phyloP scores from a whole-genome alignment of 2,797 vertebrate species.

The Bradypodion pumilum region DNA sequence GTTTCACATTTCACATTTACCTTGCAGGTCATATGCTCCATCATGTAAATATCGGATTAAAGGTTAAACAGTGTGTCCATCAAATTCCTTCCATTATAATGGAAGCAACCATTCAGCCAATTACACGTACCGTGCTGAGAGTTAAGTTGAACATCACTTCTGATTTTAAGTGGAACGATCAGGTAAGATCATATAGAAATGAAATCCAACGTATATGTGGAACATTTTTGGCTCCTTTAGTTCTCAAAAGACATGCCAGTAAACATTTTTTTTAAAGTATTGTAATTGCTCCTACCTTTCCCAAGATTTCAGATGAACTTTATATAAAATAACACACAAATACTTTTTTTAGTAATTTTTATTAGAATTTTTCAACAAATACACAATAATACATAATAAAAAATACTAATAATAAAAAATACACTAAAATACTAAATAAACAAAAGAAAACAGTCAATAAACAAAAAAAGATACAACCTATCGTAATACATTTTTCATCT shows the following conservation, averaged over 20 bases:
- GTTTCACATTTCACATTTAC: constrained; percentile 67
- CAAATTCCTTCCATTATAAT: constrained; percentile 92
- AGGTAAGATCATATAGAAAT: constrained; percentile 78
- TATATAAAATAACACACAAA: not conserved
- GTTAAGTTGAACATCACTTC: constrained; percentile 87
- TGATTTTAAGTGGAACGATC: constrained; percentile 95
- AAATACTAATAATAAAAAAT: too few species aligned
- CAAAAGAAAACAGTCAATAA: too few species aligned
- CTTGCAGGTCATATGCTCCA: constrained; percentile 95
- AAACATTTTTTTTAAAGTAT: not conserved
- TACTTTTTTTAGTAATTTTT: too few species aligned
- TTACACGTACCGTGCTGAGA: constrained; percentile 93
- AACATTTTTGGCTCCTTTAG: not conserved
- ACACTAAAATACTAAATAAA: too few species aligned
- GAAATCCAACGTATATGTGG: not conserved
- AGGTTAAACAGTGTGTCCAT: constrained; percentile 96
- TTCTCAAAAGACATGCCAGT: too few species aligned
- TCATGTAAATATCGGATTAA: constrained; percentile 93
- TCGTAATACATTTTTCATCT: too few species aligned
- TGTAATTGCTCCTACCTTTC: not conserved
- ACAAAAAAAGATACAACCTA: too few species aligned
- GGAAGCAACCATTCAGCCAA: constrained; percentile 95
- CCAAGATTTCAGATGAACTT: not conserved
- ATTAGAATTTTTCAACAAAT: too few species aligned
- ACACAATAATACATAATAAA: too few species aligned